Percentiles rank a stretch among this genome's conserved stretches.
Conservation (phyloP, 2,888 invertebrate species). For the Timandra comae region DNA sequence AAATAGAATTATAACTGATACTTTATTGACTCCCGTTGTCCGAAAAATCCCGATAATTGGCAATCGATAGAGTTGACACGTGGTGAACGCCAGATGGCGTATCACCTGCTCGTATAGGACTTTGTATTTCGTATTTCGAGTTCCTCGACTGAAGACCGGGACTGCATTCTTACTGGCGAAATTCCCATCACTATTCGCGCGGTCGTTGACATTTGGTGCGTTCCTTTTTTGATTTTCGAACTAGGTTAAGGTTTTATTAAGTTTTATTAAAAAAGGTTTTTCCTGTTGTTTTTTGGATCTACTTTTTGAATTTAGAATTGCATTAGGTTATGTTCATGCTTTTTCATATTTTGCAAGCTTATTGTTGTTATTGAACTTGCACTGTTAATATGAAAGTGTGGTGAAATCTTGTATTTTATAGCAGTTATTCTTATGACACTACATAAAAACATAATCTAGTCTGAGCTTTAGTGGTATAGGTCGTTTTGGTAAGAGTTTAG, state of each 20-base stretch:
- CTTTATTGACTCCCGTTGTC: slow-evolving; percentile 34
- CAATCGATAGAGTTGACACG: slow-evolving; percentile 54
- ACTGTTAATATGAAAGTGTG: too few relatives aligned
- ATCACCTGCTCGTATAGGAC: slow-evolving; percentile 53
- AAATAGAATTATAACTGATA: slow-evolving; percentile 22
- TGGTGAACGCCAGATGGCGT: slow-evolving; percentile 56
- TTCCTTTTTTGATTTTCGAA: slow-evolving; percentile 26
- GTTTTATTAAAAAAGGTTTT: too few relatives aligned
- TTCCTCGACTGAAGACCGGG: slow-evolving; percentile 28
- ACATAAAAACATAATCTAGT: too few relatives aligned
- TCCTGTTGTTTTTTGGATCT: too few relatives aligned
- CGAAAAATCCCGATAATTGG: slow-evolving; percentile 44
- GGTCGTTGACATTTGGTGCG: slow-evolving; percentile 49
- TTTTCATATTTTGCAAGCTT: too few relatives aligned
- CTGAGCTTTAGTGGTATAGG: too few relatives aligned
- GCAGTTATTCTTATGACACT: too few relatives aligned
- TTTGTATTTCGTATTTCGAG: slow-evolving; percentile 44
- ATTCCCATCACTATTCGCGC: slow-evolving; percentile 49
- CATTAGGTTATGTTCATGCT: too few relatives aligned
- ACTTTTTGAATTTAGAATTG: too few relatives aligned
- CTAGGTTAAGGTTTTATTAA: slow-evolving; percentile 1
- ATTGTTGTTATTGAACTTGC: too few relatives aligned
- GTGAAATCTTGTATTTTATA: too few relatives aligned
- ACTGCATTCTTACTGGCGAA: slow-evolving; percentile 53
- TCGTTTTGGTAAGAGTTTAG: too few relatives aligned